phyloP scores from a whole-genome alignment of 2,113 vertebrate genomes.

The Etheostoma spectabile region DNA sequence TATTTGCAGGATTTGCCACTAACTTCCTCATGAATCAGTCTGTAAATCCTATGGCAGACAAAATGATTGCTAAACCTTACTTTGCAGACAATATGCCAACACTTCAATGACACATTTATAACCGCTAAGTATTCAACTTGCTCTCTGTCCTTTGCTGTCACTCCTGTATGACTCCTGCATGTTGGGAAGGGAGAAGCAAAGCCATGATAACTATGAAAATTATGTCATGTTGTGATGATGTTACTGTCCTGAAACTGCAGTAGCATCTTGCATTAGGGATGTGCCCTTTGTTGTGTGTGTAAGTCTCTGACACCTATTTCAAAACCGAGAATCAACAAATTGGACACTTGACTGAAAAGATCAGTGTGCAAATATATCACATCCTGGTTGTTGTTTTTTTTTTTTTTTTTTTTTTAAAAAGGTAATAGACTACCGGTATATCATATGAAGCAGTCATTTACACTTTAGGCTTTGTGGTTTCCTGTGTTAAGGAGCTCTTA shows the following conservation, averaged over 20 bases:
- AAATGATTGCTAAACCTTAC: background rate
- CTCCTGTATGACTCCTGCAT: background rate
- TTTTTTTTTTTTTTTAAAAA: background rate
- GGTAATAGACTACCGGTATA: background rate
- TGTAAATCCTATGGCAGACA: background rate
- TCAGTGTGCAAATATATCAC: background rate
- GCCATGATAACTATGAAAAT: background rate
- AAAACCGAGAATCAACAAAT: background rate
- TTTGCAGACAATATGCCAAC: background rate
- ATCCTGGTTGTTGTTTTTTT: too few species aligned
- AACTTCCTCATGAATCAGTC: background rate
- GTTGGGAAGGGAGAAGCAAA: background rate
- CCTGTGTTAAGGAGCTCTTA: slow-evolving; percentile 30
- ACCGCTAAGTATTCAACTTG: background rate
- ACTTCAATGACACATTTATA: background rate
- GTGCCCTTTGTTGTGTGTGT: too few species aligned
- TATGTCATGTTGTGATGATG: background rate
- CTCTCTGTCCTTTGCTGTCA: background rate
- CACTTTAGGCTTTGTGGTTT: slow-evolving; percentile 24
- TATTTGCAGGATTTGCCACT: background rate
- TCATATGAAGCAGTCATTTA: background rate
- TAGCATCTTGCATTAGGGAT: background rate
- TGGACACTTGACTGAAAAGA: background rate
- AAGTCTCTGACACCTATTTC: background rate
- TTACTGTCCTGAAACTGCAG: slow-evolving; percentile 2